These are phyloP conservation scores for Amazona ochrocephala DNA, from an alignment of 2,797 vertebrate species.

Conservation along the genomic window DNA sequence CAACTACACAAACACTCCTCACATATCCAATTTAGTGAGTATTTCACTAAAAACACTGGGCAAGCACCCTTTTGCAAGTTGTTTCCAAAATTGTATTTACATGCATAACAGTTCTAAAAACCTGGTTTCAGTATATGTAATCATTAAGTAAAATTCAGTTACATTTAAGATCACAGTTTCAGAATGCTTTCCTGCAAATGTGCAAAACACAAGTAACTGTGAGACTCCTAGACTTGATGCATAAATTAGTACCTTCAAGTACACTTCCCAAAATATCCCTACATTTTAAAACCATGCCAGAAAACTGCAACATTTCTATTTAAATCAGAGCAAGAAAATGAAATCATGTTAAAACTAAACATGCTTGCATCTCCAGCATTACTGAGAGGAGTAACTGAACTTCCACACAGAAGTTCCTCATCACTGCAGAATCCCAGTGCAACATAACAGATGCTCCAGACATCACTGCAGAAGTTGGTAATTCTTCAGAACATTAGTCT, in stretches of 20 bases:
- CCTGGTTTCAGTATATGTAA: background rate
- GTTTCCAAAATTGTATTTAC: background rate
- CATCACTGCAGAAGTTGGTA: background rate
- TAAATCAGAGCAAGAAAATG: background rate
- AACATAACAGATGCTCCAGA: background rate
- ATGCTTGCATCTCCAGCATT: background rate
- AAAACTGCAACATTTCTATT: background rate
- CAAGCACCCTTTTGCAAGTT: background rate
- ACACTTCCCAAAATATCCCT: background rate
- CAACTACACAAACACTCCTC: background rate
- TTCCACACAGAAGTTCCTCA: background rate
- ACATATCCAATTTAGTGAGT: background rate
- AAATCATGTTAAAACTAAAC: background rate
- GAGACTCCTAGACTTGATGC: background rate
- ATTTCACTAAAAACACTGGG: background rate
- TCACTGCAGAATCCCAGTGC: background rate
- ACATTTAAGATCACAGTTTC: background rate
- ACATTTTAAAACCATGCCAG: background rate
- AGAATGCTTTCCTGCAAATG: background rate
- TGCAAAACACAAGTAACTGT: background rate
- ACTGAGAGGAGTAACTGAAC: background rate
- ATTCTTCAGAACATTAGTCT: background rate
- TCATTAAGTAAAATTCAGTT: background rate
- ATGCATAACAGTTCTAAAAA: background rate
- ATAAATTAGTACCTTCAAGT: background rate